Evolutionary conservation across 2,113 vertebrate genomes (phyloP).

Genomic region (Scophthalmus maximus): DNA sequence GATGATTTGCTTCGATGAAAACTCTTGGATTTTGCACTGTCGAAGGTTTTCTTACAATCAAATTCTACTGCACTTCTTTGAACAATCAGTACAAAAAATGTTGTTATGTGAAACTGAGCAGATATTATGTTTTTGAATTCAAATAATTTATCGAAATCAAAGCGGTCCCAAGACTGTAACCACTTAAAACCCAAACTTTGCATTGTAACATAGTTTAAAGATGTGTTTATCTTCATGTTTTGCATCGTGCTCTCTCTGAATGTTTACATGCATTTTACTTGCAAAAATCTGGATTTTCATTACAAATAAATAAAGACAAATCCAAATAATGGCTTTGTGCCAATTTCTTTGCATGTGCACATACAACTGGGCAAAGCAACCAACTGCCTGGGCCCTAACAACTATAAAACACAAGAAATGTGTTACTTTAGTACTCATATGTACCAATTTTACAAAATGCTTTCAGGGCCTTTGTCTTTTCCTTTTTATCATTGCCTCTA

Average conservation of each 20-base stretch:
- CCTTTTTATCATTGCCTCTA: no score
- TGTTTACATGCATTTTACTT: constrained; percentile 32
- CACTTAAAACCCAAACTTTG: constrained; percentile 1
- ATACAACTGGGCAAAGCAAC: no score
- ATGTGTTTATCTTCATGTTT: neutral
- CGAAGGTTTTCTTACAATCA: constrained; percentile 54
- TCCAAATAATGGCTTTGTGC: neutral
- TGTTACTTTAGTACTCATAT: no score
- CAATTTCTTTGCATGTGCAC: neutral
- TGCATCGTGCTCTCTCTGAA: constrained; percentile 12
- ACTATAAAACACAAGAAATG: no score
- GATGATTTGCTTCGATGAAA: constrained; percentile 73
- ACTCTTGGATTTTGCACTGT: constrained; percentile 87
- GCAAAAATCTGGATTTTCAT: constrained; percentile 5
- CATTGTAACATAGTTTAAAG: constrained; percentile 13
- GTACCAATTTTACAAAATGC: no score
- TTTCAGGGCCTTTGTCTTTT: no score
- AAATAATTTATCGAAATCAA: constrained; percentile 26
- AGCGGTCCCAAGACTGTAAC: neutral
- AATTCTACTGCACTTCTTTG: constrained; percentile 59
- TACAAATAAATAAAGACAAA: constrained; percentile 26
- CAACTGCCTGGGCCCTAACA: no score
- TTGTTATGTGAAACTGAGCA: constrained; percentile 1
- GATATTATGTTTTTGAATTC: constrained; percentile 4
- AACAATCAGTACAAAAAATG: constrained; percentile 44